phyloP scores from a whole-genome alignment of 2,797 vertebrate genomes.

The Cuculus canorus region DNA sequence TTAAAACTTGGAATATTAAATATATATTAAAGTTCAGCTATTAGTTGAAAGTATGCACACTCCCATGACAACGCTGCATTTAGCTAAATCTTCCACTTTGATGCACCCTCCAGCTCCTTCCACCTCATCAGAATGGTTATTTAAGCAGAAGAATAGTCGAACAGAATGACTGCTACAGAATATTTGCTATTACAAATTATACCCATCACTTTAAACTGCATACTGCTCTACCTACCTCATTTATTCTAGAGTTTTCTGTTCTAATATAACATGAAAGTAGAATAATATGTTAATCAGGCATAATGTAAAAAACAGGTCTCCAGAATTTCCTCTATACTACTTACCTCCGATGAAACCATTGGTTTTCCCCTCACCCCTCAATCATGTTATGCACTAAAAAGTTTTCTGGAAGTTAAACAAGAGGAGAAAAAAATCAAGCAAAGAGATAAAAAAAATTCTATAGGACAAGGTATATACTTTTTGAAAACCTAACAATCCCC shows the following conservation, averaged over 20 bases:
- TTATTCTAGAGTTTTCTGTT: not conserved
- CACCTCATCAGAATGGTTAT: not conserved
- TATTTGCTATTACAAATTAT: not conserved
- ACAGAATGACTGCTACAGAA: not conserved
- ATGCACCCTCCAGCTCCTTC: not conserved
- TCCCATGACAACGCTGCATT: not conserved
- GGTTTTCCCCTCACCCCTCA: accelerated
- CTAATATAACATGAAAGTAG: not conserved
- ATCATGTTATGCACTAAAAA: not conserved
- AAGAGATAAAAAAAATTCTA: not conserved
- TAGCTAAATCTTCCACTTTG: not conserved
- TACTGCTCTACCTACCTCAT: not conserved
- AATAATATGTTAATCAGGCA: not conserved
- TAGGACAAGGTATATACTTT: not conserved
- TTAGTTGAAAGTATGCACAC: not conserved
- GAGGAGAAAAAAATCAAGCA: not conserved
- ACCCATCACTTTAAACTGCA: not conserved
- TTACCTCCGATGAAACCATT: not conserved
- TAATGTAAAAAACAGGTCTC: not conserved
- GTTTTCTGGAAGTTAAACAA: not conserved
- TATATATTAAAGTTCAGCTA: not conserved
- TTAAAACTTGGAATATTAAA: not conserved
- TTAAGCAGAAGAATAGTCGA: not conserved
- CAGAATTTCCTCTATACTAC: not conserved
- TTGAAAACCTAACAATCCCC: not conserved